Conservation (phyloP, 2,113 vertebrate genomes). For the Rhizomys pruinosus region DNA sequence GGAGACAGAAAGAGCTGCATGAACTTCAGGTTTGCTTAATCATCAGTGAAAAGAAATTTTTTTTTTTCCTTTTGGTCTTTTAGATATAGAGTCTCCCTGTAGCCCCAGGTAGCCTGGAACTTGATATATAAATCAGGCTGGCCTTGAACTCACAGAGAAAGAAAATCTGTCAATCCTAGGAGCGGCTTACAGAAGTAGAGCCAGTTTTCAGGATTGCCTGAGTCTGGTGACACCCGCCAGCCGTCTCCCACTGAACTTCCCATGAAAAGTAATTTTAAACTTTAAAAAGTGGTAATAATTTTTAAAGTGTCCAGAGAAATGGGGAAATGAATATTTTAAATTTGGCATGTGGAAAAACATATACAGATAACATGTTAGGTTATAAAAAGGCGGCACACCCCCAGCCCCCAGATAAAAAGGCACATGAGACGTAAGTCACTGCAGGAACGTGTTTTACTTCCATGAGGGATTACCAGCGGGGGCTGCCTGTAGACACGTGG, state of each 20-base stretch:
- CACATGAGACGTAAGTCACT: no score
- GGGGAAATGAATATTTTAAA: conserved; percentile 37
- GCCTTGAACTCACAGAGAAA: no score
- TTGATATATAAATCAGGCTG: no score
- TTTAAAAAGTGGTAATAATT: not conserved
- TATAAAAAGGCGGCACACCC: no score
- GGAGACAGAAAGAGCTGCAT: not conserved
- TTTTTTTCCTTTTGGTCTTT: no score
- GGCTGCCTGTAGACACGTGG: no score
- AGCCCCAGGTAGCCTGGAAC: no score
- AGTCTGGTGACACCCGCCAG: not conserved
- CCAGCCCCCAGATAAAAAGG: no score
- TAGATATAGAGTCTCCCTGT: no score
- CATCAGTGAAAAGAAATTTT: conserved; percentile 17
- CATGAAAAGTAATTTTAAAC: not conserved
- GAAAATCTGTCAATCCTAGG: not conserved
- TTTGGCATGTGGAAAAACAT: not conserved
- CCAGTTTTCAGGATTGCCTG: not conserved
- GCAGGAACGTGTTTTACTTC: no score
- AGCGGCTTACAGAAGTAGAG: not conserved
- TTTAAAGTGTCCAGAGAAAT: conserved; percentile 33
- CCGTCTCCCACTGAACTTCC: not conserved
- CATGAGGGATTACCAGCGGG: no score
- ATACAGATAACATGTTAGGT: not conserved
- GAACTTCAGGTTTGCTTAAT: not conserved